phyloP scores from a whole-genome alignment of 2,888 invertebrate genomes.

The Portevinia maculata region DNA sequence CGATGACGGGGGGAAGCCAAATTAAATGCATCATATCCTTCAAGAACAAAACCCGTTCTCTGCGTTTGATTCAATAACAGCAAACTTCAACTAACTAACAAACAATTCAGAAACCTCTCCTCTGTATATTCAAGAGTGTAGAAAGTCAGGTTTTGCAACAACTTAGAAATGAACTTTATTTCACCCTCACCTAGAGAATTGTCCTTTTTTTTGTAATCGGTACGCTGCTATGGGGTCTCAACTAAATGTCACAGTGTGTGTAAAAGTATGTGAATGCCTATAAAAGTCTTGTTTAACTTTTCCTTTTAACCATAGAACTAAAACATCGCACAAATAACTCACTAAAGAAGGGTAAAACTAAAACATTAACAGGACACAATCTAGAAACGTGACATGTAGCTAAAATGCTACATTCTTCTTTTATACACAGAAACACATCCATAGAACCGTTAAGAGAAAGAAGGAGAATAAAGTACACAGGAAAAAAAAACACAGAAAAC shows the following conservation, averaged over 20 bases:
- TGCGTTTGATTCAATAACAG: constrained; percentile 56
- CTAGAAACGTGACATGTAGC: constrained; percentile 66
- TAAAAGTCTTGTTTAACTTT: constrained; percentile 58
- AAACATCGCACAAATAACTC: constrained; percentile 21
- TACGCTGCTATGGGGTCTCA: neutral
- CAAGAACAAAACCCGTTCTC: neutral
- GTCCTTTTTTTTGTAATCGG: constrained; percentile 5
- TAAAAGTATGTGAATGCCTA: constrained; percentile 7
- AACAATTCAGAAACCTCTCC: constrained; percentile 20
- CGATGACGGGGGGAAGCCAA: neutral
- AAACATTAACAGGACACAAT: constrained; percentile 53
- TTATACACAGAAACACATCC: constrained; percentile 13
- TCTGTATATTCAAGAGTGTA: constrained; percentile 5
- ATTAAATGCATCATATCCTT: constrained; percentile 4
- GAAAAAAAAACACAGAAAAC: constrained; percentile 25
- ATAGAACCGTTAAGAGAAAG: neutral
- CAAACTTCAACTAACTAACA: constrained; percentile 57
- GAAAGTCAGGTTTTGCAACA: constrained; percentile 47
- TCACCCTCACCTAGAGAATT: constrained; percentile 27
- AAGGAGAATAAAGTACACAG: constrained; percentile 3
- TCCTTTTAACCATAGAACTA: constrained; percentile 27
- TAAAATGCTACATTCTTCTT: constrained; percentile 35
- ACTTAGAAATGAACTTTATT: constrained; percentile 43
- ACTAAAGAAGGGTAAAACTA: constrained; percentile 57
- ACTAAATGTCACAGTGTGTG: neutral